phyloP scores from a whole-genome alignment of 2,797 vertebrate genomes.

The Spinus pinus region DNA sequence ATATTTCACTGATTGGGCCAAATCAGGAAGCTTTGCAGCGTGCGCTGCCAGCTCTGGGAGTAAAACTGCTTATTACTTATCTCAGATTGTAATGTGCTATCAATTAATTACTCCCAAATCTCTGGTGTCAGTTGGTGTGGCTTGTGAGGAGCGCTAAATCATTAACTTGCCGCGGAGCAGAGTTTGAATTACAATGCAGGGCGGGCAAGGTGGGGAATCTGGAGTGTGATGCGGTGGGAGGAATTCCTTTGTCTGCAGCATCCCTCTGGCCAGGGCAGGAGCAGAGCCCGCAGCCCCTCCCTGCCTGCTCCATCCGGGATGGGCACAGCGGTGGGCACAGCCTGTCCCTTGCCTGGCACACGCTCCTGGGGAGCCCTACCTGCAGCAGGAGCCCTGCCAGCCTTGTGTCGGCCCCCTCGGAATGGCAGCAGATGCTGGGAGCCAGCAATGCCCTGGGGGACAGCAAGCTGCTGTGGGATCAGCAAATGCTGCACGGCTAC shows the following conservation, averaged over 20 bases:
- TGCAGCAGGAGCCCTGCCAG: conserved; percentile 45
- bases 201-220: conserved; percentile 11
- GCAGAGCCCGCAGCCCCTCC: neutral
- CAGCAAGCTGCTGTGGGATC: conserved; percentile 13
- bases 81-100: conserved; percentile 38
- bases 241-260: conserved; percentile 27
- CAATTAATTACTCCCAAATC: conserved; percentile 72
- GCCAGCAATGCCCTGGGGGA: conserved; percentile 1
- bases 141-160: conserved; percentile 55
- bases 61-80: conserved; percentile 43
- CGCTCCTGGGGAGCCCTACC: conserved; percentile 33
- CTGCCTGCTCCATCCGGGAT: neutral
- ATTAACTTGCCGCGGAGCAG: conserved; percentile 46
- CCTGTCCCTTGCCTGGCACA: conserved; percentile 42
- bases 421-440: conserved; percentile 47
- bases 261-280: neutral
- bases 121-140: conserved; percentile 41
- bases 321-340: neutral
- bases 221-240: conserved; percentile 28
- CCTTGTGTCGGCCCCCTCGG: conserved; percentile 17
- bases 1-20: conserved; percentile 65
- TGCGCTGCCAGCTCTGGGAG: conserved; percentile 4
- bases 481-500: neutral
- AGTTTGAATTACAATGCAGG: conserved; percentile 51
- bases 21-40: conserved; percentile 57